Percentiles rank a stretch among this genome's conserved stretches.
Conservation (phyloP, 2,888 invertebrate species). For the Epicampocera succincta region DNA sequence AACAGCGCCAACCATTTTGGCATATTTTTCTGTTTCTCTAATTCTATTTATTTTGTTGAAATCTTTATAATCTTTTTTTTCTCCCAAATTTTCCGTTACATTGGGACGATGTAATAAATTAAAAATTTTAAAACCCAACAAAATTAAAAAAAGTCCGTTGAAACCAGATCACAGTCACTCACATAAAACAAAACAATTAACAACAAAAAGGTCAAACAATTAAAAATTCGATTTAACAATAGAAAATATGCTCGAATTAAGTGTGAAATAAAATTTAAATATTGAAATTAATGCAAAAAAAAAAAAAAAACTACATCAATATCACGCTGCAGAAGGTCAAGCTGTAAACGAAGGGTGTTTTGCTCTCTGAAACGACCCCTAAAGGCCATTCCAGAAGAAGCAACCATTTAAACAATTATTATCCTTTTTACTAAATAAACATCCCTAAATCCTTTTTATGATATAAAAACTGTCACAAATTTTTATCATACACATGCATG, state of each 20-base stretch:
- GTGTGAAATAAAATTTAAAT: constrained; percentile 68
- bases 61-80: background rate
- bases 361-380: constrained; percentile 11
- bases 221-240: constrained; percentile 49
- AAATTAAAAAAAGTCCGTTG: constrained; percentile 30
- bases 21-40: background rate
- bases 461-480: constrained; percentile 17
- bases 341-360: constrained; percentile 56
- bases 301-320: constrained; percentile 13
- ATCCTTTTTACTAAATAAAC: constrained; percentile 55
- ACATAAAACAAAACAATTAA: constrained; percentile 25
- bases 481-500: no score
- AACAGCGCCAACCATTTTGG: no score
- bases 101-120: background rate
- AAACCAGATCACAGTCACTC: constrained; percentile 45
- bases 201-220: constrained; percentile 61
- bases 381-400: constrained; percentile 43
- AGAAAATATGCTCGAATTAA: constrained; percentile 39
- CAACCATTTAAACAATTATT: constrained; percentile 35
- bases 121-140: constrained; percentile 22
- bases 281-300: constrained; percentile 47
- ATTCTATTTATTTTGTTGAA: background rate
- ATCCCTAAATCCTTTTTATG: constrained; percentile 66
- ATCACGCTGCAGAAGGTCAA: constrained; percentile 62
- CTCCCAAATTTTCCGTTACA: constrained; percentile 27